These are phyloP conservation scores for Pycnomerus fuliginosus DNA, from an alignment of 2,888 invertebrate species.

Conservation along the genomic window DNA sequence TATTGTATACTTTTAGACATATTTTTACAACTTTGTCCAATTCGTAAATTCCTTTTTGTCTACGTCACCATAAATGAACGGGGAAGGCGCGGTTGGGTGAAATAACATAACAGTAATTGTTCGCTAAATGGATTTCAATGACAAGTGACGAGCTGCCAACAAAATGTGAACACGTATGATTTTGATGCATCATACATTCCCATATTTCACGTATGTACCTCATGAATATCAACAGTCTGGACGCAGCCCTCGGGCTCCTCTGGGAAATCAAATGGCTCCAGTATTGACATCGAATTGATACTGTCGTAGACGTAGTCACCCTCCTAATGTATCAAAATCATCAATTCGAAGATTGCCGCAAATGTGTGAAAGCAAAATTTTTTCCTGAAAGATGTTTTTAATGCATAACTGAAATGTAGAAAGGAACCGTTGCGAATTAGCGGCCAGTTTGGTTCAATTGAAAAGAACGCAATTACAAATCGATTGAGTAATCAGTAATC, in stretches of 20 bases:
- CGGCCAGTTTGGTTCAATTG: slow-evolving; percentile 14
- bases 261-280: slow-evolving; percentile 37
- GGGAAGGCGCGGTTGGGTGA: slow-evolving; percentile 7
- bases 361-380: not conserved
- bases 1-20: no score
- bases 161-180: slow-evolving; percentile 14
- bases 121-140: slow-evolving; percentile 17
- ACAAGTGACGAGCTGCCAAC: slow-evolving; percentile 17
- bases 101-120: slow-evolving; percentile 14
- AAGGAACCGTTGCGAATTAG: slow-evolving; percentile 2
- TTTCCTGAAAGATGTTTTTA: no score
- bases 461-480: slow-evolving; percentile 20
- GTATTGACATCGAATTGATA: slow-evolving; percentile 36
- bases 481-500: slow-evolving; percentile 24
- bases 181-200: no score
- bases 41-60: no score
- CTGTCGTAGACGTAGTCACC: slow-evolving; percentile 21
- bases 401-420: no score
- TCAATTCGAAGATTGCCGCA: slow-evolving; percentile 4
- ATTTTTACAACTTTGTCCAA: no score
- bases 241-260: slow-evolving; percentile 25
- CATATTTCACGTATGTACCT: slow-evolving; percentile 26
- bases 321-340: slow-evolving; percentile 21
- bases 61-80: no score
- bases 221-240: slow-evolving; percentile 36